Percentiles rank a stretch among this genome's conserved stretches.
Evolutionary conservation across 2,113 vertebrate genomes (phyloP).

Genomic region (Sardina pilchardus): DNA sequence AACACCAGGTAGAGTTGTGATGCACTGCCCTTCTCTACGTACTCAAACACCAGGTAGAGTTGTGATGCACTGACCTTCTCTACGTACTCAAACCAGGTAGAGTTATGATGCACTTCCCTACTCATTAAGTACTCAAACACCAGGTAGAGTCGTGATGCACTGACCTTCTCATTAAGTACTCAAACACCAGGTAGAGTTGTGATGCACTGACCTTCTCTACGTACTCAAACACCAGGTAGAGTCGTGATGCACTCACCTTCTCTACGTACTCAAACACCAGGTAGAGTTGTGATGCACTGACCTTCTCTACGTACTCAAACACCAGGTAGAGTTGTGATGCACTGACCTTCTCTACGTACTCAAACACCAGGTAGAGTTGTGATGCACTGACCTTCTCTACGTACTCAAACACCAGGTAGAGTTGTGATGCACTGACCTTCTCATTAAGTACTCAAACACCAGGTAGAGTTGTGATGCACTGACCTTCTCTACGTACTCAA

Average conservation of each 20-base stretch:
- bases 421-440: slow-evolving; percentile 76
- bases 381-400: slow-evolving; percentile 77
- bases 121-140: slow-evolving; percentile 87
- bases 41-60: slow-evolving; percentile 94
- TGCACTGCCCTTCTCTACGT: slow-evolving; percentile 78
- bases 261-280: slow-evolving; percentile 89
- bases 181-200: slow-evolving; percentile 93
- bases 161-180: slow-evolving; percentile 80
- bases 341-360: slow-evolving; percentile 80
- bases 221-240: slow-evolving; percentile 93
- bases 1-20: slow-evolving; percentile 93
- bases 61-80: slow-evolving; percentile 77
- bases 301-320: slow-evolving; percentile 83
- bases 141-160: slow-evolving; percentile 84
- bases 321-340: slow-evolving; percentile 89
- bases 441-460: slow-evolving; percentile 87
- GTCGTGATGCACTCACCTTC: slow-evolving; percentile 76
- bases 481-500: slow-evolving; percentile 82
- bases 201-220: slow-evolving; percentile 77
- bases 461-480: slow-evolving; percentile 84
- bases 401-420: slow-evolving; percentile 93
- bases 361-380: slow-evolving; percentile 93
- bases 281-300: slow-evolving; percentile 82
- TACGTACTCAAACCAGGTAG: slow-evolving; percentile 89
- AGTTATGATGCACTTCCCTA: slow-evolving; percentile 94